Evolutionary conservation across 30 jellyfish, hydroid and myxozoan genomes (phyloP).

Genomic region (Mastigias papua): DNA sequence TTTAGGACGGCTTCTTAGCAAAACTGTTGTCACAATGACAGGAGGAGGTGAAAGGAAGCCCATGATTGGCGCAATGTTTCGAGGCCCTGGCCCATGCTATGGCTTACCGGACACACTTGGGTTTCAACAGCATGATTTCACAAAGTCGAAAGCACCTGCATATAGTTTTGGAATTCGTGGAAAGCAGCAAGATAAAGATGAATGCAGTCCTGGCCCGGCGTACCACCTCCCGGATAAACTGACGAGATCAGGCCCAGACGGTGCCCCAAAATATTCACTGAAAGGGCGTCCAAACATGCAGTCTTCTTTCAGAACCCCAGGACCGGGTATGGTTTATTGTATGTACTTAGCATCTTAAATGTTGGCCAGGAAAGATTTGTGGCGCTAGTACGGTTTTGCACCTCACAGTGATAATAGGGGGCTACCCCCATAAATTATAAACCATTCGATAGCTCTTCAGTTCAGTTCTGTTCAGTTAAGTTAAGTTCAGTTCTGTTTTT

Average conservation of each 20-base stretch:
- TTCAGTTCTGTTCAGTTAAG: too few relatives aligned
- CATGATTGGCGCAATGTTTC: slow-evolving; percentile 93
- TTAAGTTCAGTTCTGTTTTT: too few relatives aligned
- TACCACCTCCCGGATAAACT: slow-evolving; percentile 68
- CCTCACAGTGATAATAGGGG: too few relatives aligned
- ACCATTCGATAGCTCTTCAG: too few relatives aligned
- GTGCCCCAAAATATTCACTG: slow-evolving; percentile 88
- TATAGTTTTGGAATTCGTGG: slow-evolving; percentile 85
- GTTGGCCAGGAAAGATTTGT: too few relatives aligned
- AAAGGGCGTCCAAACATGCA: slow-evolving; percentile 82
- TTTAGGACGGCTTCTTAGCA: too few relatives aligned
- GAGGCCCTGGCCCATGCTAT: slow-evolving; percentile 98
- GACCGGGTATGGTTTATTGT: slow-evolving; percentile 74
- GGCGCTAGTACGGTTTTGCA: too few relatives aligned
- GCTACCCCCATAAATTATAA: too few relatives aligned
- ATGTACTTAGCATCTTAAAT: too few relatives aligned
- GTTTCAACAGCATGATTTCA: slow-evolving; percentile 82
- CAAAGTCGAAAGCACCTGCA: slow-evolving; percentile 86
- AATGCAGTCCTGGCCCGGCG: slow-evolving; percentile 95
- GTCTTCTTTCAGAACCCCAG: slow-evolving; percentile 82
- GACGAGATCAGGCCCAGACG: slow-evolving; percentile 91
- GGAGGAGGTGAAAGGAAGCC: slow-evolving; percentile 55
- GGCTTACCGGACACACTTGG: slow-evolving; percentile 87
- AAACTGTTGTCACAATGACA: slow-evolving; percentile 46
- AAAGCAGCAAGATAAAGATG: slow-evolving; percentile 48